These are phyloP conservation scores for Pseudachorutes palmiensis DNA, from an alignment of 1,140 invertebrate species.

Conservation along the genomic window DNA sequence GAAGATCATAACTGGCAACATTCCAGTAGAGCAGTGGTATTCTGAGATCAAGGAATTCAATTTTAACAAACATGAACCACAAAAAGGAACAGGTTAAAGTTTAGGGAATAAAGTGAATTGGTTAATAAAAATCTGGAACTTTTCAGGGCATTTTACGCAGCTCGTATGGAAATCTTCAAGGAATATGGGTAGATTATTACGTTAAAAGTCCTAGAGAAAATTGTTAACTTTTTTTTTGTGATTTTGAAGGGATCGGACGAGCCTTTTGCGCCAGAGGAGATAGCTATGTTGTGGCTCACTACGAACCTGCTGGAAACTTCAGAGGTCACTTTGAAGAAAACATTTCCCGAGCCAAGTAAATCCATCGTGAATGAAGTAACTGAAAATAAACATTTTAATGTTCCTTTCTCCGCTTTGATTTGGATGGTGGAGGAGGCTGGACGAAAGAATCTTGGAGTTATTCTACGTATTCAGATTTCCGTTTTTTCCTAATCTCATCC, in stretches of 20 bases:
- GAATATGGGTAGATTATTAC: constrained; percentile 49
- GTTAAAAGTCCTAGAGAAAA: no score
- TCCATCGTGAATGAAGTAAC: no score
- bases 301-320: constrained; percentile 76
- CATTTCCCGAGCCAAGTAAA: constrained; percentile 44
- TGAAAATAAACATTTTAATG: no score
- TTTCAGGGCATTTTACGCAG: constrained; percentile 60
- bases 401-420: no score
- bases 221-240: no score
- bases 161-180: constrained; percentile 63
- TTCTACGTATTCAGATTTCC: no score
- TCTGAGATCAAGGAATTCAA: constrained; percentile 49
- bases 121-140: not conserved
- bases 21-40: constrained; percentile 68
- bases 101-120: not conserved
- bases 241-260: constrained; percentile 57
- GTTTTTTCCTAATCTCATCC: no score
- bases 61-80: constrained; percentile 22
- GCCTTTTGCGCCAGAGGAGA: constrained; percentile 54
- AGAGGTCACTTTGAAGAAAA: constrained; percentile 67
- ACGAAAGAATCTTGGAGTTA: no score
- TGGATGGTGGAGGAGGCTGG: no score
- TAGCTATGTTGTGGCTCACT: constrained; percentile 54
- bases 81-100: constrained; percentile 26
- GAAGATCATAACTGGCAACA: constrained; percentile 47